Percentiles rank a stretch among this genome's conserved stretches.
These are phyloP conservation scores for Poeciliopsis infans DNA, from an alignment of 2,797 vertebrate species.

Conservation along the genomic window DNA sequence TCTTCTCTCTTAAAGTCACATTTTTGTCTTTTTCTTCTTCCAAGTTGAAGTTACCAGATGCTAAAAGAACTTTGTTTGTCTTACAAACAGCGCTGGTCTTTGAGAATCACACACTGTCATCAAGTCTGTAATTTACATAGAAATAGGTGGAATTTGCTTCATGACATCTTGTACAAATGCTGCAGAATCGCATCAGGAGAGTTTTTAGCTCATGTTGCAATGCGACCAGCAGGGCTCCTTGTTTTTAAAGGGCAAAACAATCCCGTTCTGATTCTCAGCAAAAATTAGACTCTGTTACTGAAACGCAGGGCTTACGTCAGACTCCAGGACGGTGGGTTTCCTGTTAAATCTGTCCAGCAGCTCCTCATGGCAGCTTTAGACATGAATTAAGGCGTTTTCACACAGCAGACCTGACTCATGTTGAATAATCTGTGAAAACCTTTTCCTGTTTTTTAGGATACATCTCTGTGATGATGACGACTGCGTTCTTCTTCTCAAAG, in stretches of 20 bases:
- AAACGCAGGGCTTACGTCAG: slow-evolving; percentile 85
- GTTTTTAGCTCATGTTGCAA: not conserved
- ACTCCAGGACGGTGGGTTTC: slow-evolving; percentile 89
- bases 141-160: not conserved
- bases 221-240: not conserved
- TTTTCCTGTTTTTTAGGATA: slow-evolving; percentile 80
- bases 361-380: slow-evolving; percentile 91
- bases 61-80: too few species aligned
- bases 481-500: slow-evolving; percentile 92
- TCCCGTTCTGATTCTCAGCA: not conserved
- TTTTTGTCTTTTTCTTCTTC: too few species aligned
- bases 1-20: too few species aligned
- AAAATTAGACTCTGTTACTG: not conserved
- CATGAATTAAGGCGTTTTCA: slow-evolving; percentile 78
- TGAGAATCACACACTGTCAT: too few species aligned
- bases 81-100: too few species aligned
- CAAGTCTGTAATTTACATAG: too few species aligned
- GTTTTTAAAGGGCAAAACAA: not conserved
- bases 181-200: not conserved
- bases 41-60: too few species aligned
- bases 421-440: not conserved
- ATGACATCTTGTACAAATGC: not conserved
- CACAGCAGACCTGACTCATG: slow-evolving; percentile 5
- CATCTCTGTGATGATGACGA: slow-evolving; percentile 93
- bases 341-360: slow-evolving; percentile 90